Percentiles rank a stretch among this genome's conserved stretches.
phyloP scores from a whole-genome alignment of 2,113 vertebrate genomes.

The Echinops telfairi region DNA sequence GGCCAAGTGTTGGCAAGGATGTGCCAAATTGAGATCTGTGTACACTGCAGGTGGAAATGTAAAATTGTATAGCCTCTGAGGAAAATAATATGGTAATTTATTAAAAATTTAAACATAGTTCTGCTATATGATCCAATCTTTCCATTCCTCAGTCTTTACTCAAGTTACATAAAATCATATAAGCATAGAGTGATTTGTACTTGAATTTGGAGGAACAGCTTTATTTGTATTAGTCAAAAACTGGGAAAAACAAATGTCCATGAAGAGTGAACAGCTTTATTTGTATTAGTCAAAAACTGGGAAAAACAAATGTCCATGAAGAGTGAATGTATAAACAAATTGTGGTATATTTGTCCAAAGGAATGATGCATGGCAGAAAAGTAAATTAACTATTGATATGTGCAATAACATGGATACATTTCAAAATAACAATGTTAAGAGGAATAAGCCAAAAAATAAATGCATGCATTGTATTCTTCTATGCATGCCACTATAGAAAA shows the following conservation, averaged over 20 bases:
- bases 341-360: background rate
- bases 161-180: background rate
- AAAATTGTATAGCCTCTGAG: background rate
- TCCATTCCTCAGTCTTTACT: background rate
- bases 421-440: background rate
- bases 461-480: background rate
- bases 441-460: background rate
- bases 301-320: background rate
- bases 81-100: background rate
- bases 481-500: background rate
- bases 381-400: background rate
- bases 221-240: background rate
- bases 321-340: background rate
- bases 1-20: background rate
- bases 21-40: background rate
- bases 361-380: background rate
- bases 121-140: background rate
- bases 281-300: background rate
- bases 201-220: background rate
- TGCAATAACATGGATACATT: background rate
- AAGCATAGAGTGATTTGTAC: background rate
- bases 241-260: background rate
- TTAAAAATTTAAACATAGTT: background rate
- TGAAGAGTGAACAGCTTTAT: background rate
- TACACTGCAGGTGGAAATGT: accelerated